phyloP scores from a whole-genome alignment of 2,888 invertebrate species.

The Hermaeophaga mercurialis region DNA sequence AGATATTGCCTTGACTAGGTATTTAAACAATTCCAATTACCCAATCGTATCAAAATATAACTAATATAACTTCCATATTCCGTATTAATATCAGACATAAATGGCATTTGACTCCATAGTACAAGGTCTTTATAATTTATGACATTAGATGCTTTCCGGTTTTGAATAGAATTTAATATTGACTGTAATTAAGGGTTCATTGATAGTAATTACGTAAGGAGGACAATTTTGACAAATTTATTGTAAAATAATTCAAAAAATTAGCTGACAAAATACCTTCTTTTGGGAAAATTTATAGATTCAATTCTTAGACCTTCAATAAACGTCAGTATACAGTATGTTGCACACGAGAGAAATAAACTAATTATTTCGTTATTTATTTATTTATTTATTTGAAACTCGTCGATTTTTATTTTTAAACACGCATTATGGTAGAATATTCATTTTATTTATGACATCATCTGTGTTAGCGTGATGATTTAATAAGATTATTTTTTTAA shows the following conservation, averaged over 20 bases:
- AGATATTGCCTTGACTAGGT: constrained; percentile 5
- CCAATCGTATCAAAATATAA: not conserved
- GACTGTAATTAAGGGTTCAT: not conserved
- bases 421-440: too few species aligned
- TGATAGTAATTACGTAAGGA: not conserved
- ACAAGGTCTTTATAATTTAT: constrained; percentile 11
- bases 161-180: not conserved
- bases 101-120: not conserved
- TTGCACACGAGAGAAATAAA: too few species aligned
- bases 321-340: too few species aligned
- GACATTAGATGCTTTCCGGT: not conserved
- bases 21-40: not conserved
- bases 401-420: too few species aligned
- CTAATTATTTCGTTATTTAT: too few species aligned
- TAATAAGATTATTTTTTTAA: too few species aligned
- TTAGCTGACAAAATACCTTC: too few species aligned
- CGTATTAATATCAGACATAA: constrained; percentile 1
- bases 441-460: too few species aligned
- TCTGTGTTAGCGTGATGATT: too few species aligned
- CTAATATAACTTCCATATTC: constrained; percentile 8
- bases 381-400: too few species aligned
- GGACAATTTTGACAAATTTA: not conserved
- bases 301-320: too few species aligned
- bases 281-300: too few species aligned
- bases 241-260: not conserved